Evolutionary conservation across 2,797 vertebrate genomes (phyloP).

Genomic region (Sebastiscus tertius): DNA sequence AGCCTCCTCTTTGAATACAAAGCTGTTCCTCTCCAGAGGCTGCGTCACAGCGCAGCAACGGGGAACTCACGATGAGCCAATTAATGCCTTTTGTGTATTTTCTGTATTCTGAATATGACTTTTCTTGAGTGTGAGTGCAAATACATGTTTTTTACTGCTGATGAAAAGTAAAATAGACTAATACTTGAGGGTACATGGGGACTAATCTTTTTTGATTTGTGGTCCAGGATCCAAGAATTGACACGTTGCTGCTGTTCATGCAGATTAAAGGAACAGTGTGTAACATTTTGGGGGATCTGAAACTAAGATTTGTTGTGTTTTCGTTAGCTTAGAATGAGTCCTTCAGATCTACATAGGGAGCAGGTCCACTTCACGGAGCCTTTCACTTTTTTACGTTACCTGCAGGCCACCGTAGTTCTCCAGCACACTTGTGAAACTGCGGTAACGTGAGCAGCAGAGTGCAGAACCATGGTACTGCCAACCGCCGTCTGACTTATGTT

Average conservation of each 20-base stretch:
- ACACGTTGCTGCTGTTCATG: not conserved
- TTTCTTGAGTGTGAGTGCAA: not conserved
- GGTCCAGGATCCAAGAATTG: not conserved
- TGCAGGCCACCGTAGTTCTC: no score
- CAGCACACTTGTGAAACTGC: no score
- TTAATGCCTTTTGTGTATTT: not conserved
- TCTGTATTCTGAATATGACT: not conserved
- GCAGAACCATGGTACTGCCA: no score
- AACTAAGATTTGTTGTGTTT: not conserved
- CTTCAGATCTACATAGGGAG: no score
- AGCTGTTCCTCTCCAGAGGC: not conserved
- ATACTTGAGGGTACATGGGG: not conserved
- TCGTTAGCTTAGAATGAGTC: no score
- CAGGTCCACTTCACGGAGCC: no score
- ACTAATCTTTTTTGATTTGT: not conserved
- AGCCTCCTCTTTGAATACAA: not conserved
- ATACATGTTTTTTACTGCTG: not conserved
- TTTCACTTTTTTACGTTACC: no score
- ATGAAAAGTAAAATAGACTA: not conserved
- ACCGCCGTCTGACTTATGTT: no score
- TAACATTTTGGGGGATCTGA: no score
- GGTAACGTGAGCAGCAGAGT: no score
- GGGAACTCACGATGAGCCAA: not conserved
- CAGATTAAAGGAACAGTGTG: not conserved
- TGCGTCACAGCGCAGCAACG: not conserved